Evolutionary conservation across 1,140 invertebrate genomes (phyloP).

Genomic region (Daktulosphaira vitifoliae): DNA sequence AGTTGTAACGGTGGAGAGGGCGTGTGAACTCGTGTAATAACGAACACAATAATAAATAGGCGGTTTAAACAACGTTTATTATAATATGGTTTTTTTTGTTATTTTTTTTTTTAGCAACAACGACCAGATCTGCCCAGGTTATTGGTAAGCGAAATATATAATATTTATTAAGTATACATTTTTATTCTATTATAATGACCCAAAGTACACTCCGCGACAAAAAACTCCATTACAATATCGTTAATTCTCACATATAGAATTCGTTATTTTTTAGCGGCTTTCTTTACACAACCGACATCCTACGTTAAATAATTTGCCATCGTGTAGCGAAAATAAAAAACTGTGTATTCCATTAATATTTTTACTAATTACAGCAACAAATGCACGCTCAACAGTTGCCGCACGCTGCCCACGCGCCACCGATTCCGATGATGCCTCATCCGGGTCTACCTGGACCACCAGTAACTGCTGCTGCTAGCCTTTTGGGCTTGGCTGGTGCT

Average conservation of each 20-base stretch:
- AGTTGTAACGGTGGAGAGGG: too few species aligned
- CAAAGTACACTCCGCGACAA: background rate
- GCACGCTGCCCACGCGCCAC: conserved; percentile 61
- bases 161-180: conserved; percentile 2
- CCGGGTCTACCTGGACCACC: conserved; percentile 55
- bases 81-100: conserved; percentile 37
- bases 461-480: conserved; percentile 48
- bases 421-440: conserved; percentile 60
- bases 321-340: too few species aligned
- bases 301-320: too few species aligned
- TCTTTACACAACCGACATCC: too few species aligned
- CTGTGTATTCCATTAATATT: too few species aligned
- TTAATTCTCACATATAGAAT: too few species aligned
- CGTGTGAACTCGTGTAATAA: too few species aligned
- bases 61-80: conserved; percentile 31
- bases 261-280: too few species aligned
- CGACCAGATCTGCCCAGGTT: conserved; percentile 64
- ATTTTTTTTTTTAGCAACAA: conserved; percentile 58
- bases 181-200: background rate
- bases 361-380: conserved; percentile 50
- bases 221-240: background rate
- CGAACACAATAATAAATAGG: background rate
- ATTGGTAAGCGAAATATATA: conserved; percentile 44
- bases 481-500: conserved; percentile 47
- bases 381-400: conserved; percentile 85